phyloP scores from a whole-genome alignment of 2,113 vertebrate species.

The Ochotona princeps region DNA sequence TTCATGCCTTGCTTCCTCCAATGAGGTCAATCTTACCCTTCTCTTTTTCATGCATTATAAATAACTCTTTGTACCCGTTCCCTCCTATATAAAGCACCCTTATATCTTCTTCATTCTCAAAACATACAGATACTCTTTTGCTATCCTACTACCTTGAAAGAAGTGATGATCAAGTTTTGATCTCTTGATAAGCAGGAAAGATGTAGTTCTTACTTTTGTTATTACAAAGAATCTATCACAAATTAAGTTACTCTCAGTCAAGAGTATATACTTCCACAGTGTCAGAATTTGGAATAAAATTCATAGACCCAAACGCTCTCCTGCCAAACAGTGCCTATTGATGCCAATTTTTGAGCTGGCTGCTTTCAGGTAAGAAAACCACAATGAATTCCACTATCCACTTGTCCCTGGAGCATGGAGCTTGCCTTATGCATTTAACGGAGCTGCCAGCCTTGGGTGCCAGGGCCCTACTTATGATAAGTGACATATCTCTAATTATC shows the following conservation, averaged over 20 bases:
- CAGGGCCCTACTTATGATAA: conserved; percentile 65
- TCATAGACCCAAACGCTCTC: background rate
- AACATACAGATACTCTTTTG: background rate
- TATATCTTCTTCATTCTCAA: background rate
- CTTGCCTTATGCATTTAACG: background rate
- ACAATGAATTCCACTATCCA: background rate
- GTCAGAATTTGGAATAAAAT: background rate
- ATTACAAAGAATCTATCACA: background rate
- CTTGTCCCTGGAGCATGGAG: conserved; percentile 50
- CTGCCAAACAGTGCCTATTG: background rate
- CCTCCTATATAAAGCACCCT: background rate
- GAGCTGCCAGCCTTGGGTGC: background rate
- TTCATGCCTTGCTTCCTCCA: background rate
- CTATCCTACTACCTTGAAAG: background rate
- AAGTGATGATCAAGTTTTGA: background rate
- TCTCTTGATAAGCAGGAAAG: background rate
- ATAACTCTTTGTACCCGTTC: background rate
- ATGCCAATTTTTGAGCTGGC: background rate
- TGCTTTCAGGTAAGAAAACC: background rate
- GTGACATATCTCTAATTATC: conserved; percentile 79
- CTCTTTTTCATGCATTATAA: background rate
- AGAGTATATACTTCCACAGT: background rate
- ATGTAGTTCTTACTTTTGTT: background rate
- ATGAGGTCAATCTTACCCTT: background rate
- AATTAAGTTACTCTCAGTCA: background rate